phyloP scores from a whole-genome alignment of 2,888 invertebrate species.

The Belgica antarctica region DNA sequence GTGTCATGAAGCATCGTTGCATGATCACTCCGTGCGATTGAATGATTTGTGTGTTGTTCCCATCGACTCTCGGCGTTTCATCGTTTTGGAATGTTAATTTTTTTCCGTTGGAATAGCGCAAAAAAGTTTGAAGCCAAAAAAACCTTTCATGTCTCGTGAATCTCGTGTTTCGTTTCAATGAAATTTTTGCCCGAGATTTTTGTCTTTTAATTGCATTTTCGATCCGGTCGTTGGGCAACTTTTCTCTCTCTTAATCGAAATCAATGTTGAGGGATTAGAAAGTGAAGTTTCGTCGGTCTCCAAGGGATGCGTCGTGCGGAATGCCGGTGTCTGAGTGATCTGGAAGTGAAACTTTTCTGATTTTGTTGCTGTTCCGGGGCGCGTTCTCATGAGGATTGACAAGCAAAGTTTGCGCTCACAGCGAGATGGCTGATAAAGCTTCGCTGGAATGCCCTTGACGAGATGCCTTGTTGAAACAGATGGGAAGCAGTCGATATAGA shows the following conservation, averaged over 20 bases:
- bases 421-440: neutral
- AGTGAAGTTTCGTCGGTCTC: neutral
- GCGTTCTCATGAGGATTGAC: too few species aligned
- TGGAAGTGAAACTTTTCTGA: neutral
- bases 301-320: neutral
- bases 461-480: neutral
- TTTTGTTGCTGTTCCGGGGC: neutral
- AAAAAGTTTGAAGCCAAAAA: neutral
- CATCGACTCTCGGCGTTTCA: neutral
- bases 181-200: neutral
- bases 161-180: neutral
- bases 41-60: slow-evolving; percentile 2
- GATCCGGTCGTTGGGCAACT: slow-evolving; percentile 26
- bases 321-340: neutral
- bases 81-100: slow-evolving; percentile 20
- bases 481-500: neutral
- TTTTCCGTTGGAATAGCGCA: neutral
- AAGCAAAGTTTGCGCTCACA: too few species aligned
- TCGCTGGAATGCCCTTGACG: neutral
- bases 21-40: neutral
- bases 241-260: too few species aligned
- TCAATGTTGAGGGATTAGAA: slow-evolving; percentile 15
- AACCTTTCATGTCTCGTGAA: slow-evolving; percentile 1
- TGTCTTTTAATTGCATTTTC: slow-evolving; percentile 26
- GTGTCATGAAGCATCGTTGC: slow-evolving; percentile 10